phyloP scores from a whole-genome alignment of 2,888 invertebrate genomes.

The Synanthedon tipuliformis region DNA sequence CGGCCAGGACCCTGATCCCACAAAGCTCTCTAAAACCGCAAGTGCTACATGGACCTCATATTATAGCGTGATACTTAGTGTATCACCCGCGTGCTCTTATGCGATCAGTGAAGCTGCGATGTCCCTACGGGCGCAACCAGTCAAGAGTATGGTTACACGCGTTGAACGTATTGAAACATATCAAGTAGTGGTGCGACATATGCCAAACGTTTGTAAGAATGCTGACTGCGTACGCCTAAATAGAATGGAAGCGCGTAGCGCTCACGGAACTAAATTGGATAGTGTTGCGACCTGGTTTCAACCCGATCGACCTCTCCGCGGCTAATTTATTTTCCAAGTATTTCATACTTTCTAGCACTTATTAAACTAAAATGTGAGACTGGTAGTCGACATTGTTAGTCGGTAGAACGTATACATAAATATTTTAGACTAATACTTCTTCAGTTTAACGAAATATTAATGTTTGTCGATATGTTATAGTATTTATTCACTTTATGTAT shows the following conservation, averaged over 20 bases:
- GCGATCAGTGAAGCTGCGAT: constrained; percentile 54
- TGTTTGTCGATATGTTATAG: constrained; percentile 50
- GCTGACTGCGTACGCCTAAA: constrained; percentile 25
- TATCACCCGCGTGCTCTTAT: constrained; percentile 36
- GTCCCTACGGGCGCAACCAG: constrained; percentile 60
- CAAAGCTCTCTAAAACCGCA: constrained; percentile 36
- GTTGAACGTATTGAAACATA: constrained; percentile 64
- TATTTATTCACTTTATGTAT: constrained; percentile 47
- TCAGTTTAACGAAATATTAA: constrained; percentile 54
- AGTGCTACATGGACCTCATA: constrained; percentile 41
- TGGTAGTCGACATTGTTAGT: constrained; percentile 70
- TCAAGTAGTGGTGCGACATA: constrained; percentile 63
- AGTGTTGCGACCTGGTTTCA: constrained; percentile 57
- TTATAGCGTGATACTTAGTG: constrained; percentile 30
- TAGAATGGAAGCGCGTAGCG: constrained; percentile 2
- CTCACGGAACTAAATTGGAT: constrained; percentile 16
- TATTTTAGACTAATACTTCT: constrained; percentile 54
- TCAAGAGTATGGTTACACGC: constrained; percentile 42
- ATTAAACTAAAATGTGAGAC: constrained; percentile 69
- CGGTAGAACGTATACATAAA: constrained; percentile 62
- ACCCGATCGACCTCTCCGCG: constrained; percentile 52
- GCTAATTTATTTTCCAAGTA: constrained; percentile 54
- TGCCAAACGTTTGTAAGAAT: constrained; percentile 54
- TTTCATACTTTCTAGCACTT: constrained; percentile 65
- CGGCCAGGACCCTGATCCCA: constrained; percentile 27